Base-by-base conservation (phyloP, 2,113 vertebrate genomes). In the Spheniscus mendiculus region DNA sequence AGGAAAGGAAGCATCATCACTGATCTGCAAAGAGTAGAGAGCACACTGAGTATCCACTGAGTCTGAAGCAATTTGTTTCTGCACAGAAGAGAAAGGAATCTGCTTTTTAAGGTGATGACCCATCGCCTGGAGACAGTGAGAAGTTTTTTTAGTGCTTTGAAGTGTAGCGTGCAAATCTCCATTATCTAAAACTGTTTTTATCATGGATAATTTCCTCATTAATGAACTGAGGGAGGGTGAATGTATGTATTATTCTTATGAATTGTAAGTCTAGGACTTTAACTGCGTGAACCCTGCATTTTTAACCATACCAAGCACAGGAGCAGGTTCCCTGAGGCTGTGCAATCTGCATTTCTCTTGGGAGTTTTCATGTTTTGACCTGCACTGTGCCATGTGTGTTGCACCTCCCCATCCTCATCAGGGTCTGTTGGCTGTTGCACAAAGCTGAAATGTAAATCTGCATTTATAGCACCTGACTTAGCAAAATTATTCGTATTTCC, bases 381-480 rank as follows among this genome's bases (percentile, higher is more conserved):
- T 44, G 9, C 17, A 27, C 16, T 74, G 14, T 72, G 23, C 11
- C 38, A 15, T 5, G 3, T 13, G 5, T 66, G 8, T 81, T 70
- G 5, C 3, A 2, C 7, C 1, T 53, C 11, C 6, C 16, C 29
- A 3, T 62, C 6, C 8, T 76, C 15, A 6, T 11, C 50, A 18
- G 11, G 30, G 5, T 15, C 4, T 42, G 20, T 2, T 69, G 32
- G 30, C 12, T 71, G 10, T 25, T 74, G 5, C 32, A 38, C 17
- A 72, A 25, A 89, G 7, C 19, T 20, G 20, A 63, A 77, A 63
- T 13, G 5, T n/a, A 63, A n/a, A 38, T 58, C 16, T 47, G 14
- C 22, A 34, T 63, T 80, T 69, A 21, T 11, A 45, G 23, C 19
- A 77, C 16, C 15, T 18, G 4, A 20, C 22, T 23, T 47, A 22